These are phyloP conservation scores for Gymnothorax javanicus DNA, from an alignment of 2,797 vertebrate genomes.

Conservation along the genomic window DNA sequence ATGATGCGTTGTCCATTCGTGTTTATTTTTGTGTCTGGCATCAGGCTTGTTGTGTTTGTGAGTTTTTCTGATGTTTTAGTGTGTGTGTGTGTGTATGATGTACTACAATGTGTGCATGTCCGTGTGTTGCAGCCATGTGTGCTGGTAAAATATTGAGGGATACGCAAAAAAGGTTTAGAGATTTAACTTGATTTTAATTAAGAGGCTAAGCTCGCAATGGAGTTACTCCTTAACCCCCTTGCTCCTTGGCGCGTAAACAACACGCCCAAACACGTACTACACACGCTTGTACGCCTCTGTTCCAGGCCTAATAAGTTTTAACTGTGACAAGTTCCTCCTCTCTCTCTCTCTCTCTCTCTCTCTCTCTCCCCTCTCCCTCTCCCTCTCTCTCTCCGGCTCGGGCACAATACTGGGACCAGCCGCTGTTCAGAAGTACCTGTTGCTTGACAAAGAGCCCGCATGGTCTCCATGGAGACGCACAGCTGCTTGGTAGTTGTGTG, in stretches of 20 bases:
- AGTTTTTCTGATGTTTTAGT: too few relatives aligned
- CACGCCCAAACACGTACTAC: neutral
- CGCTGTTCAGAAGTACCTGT: slow-evolving; percentile 75
- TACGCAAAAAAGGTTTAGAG: neutral
- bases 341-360: slow-evolving; percentile 15
- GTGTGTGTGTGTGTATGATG: too few relatives aligned
- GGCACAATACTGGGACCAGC: slow-evolving; percentile 58
- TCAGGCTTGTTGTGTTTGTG: neutral
- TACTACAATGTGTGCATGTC: neutral
- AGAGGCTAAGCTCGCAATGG: neutral
- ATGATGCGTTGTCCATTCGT: neutral
- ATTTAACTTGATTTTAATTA: neutral
- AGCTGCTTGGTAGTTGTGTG: slow-evolving; percentile 62
- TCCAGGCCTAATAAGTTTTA: slow-evolving; percentile 22
- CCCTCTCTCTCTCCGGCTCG: slow-evolving; percentile 20
- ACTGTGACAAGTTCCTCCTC: slow-evolving; percentile 25
- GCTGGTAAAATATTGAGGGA: neutral
- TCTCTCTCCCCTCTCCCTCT: slow-evolving; percentile 3
- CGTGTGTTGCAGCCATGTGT: neutral
- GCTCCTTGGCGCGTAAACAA: neutral
- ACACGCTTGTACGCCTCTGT: neutral
- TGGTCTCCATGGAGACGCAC: slow-evolving; percentile 74
- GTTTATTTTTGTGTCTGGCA: neutral
- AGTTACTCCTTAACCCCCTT: neutral
- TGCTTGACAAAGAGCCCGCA: slow-evolving; percentile 68